Evolutionary conservation across 2,888 invertebrate genomes (phyloP), one percentile per base, ranked within the genome.

Genomic region (Eupithecia subumbrata): DNA sequence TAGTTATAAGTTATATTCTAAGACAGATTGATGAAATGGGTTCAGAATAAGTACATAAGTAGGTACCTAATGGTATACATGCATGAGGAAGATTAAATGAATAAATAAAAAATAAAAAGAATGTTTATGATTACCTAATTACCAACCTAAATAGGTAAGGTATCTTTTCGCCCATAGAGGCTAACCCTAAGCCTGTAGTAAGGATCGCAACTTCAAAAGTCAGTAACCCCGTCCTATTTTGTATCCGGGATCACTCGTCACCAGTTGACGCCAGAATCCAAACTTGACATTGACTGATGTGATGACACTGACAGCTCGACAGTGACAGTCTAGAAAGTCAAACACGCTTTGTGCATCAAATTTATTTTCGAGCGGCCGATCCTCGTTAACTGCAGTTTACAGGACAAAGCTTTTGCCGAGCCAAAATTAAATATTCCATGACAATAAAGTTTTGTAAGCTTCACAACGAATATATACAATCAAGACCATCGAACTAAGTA

Each of bases 261-360:
- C 12, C 40, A 40, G 67, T n/a, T 67, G 22, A 40, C 67, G 40
- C 22, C 11, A 40, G 5, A 34, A 40, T 67, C 67, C 37, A 3
- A 37, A 67, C 34, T 9, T 66, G 72, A 37, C 72, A 66, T 30
- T 72, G 72, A 72, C 66, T 66, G 72, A 72, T 72, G 22, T 66
- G 72, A 72, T 72, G 22, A 64, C 64, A 72, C 66, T 72, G 72
- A 72, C 72, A 66, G 72, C 16, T 25, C 14, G 43, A 2, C 18
- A 64, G 64, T 34, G 64, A 25, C 64, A 37, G 56, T 60, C 16
- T 70, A 25, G 64, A 18, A 60, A 40, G 40, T 18, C 70, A 71
- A 52, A 71, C 40, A 60, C 37, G 25, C 56, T 60, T 71, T 71
- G 25, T 71, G 71, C 71, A 45, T 30, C 8, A 30, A 64, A 64